Conservation (phyloP, 2,888 invertebrate genomes). For the Hydrotaea diabolus region DNA sequence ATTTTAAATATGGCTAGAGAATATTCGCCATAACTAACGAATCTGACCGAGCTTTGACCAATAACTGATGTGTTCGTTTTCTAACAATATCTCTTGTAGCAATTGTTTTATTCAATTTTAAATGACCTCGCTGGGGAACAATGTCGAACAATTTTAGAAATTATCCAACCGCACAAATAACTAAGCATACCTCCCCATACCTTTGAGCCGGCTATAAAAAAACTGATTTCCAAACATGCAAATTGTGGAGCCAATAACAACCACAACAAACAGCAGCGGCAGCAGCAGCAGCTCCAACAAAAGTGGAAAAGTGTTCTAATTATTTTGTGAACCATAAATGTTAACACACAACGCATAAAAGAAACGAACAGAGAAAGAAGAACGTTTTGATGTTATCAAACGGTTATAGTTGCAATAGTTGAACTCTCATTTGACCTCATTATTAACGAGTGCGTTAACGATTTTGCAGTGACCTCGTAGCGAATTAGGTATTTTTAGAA, state of each 20-base stretch:
- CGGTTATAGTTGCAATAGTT: conserved; percentile 19
- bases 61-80: no score
- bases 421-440: conserved; percentile 2
- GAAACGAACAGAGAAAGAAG: not conserved
- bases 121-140: not conserved
- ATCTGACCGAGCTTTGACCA: no score
- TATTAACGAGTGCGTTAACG: conserved; percentile 18
- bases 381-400: conserved; percentile 22
- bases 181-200: not conserved
- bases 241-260: not conserved
- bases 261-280: no score
- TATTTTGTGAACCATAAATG: conserved; percentile 45
- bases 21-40: no score
- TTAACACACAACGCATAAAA: conserved; percentile 22
- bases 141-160: not conserved
- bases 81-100: no score
- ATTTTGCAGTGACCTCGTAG: conserved; percentile 4
- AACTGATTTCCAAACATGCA: conserved; percentile 18
- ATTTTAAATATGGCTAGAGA: no score
- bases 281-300: not conserved
- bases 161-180: not conserved
- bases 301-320: conserved; percentile 31
- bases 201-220: not conserved
- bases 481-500: not conserved
- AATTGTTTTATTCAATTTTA: no score